Conservation (phyloP, 2,113 vertebrate genomes). For the Ageneiosus marmoratus region DNA sequence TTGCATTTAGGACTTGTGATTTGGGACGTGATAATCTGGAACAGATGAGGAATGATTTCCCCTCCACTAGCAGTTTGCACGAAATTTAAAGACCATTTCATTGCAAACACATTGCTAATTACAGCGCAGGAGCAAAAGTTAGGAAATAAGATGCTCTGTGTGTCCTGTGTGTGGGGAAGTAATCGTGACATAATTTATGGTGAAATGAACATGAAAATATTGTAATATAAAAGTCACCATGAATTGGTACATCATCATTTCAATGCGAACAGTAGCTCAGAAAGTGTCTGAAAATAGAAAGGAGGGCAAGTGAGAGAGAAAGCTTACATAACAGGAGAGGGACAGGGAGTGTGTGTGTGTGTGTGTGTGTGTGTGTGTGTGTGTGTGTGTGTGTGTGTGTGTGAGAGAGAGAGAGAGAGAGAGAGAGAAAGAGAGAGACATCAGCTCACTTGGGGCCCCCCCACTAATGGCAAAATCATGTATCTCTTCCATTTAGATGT, state of each 20-base stretch:
- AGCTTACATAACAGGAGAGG: slow-evolving; percentile 1
- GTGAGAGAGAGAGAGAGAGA: not conserved
- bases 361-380: slow-evolving; percentile 41
- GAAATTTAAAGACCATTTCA: not conserved
- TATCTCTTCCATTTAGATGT: slow-evolving; percentile 45
- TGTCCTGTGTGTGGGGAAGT: not conserved
- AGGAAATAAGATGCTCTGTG: not conserved
- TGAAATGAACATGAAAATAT: not conserved
- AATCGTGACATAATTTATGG: not conserved
- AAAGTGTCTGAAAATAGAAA: slow-evolving; percentile 10
- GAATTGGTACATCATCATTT: not conserved
- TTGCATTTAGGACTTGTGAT: not conserved
- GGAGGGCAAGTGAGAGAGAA: not conserved
- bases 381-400: slow-evolving; percentile 40
- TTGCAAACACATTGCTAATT: not conserved
- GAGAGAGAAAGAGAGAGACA: not conserved
- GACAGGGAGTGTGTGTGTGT: slow-evolving; percentile 35
- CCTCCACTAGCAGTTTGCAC: not conserved
- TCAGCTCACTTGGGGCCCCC: slow-evolving; percentile 3
- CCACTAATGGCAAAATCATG: slow-evolving; percentile 50
- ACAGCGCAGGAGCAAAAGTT: not conserved
- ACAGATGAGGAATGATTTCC: not conserved
- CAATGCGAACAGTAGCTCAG: not conserved
- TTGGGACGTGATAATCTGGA: not conserved
- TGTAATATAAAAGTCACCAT: too few relatives aligned